Evolutionary conservation across 2,113 vertebrate genomes (phyloP).

Genomic region (Psammodynastes pulverulentus): DNA sequence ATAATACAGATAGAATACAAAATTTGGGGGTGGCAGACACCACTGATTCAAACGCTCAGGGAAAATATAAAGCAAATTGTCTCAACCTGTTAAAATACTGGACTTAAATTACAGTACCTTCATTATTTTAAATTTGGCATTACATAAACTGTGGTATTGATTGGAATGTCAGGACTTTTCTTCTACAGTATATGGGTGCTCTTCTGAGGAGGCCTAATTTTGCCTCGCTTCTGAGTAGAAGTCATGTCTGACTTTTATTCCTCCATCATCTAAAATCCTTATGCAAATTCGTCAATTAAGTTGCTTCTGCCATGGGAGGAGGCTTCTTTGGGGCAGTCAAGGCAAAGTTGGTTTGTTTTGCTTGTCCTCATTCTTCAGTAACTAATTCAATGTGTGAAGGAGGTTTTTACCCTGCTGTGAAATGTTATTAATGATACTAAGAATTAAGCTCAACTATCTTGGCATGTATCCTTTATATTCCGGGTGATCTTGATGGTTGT

Average conservation of each 20-base stretch:
- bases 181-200: not conserved
- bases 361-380: not conserved
- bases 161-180: not conserved
- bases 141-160: not conserved
- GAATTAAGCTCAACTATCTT: not conserved
- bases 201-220: not conserved
- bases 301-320: not conserved
- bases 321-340: not conserved
- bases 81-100: slow-evolving; percentile 23
- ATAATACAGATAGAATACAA: slow-evolving; percentile 52
- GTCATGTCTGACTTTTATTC: not conserved
- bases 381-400: not conserved
- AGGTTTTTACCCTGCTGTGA: not conserved
- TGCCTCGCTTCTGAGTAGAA: not conserved
- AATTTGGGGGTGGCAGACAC: slow-evolving; percentile 23
- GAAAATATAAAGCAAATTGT: slow-evolving; percentile 35
- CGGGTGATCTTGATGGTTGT: not conserved
- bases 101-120: slow-evolving; percentile 24
- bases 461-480: not conserved
- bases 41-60: slow-evolving; percentile 37
- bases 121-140: not conserved
- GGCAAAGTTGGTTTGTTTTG: not conserved
- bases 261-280: not conserved
- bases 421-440: not conserved
- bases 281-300: not conserved